Evolutionary conservation across 2,888 invertebrate genomes (phyloP).

Genomic region (Dynastes maya): DNA sequence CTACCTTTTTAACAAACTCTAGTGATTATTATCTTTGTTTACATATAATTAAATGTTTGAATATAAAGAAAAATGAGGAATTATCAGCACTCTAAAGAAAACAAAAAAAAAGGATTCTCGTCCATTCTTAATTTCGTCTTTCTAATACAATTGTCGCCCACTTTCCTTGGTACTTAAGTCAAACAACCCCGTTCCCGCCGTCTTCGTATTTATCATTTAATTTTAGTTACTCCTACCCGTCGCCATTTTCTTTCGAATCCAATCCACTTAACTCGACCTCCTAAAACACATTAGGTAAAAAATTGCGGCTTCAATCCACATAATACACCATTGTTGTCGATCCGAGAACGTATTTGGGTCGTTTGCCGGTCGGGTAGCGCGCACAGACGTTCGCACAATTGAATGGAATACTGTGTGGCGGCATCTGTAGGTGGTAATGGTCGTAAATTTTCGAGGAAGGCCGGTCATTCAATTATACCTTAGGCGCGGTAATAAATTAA

Average conservation of each 20-base stretch:
- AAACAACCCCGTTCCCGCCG: not conserved
- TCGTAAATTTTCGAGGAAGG: slow-evolving; percentile 43
- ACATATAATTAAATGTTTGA: no score
- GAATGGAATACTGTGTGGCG: slow-evolving; percentile 23
- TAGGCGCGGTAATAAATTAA: slow-evolving; percentile 45
- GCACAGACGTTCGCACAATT: slow-evolving; percentile 27
- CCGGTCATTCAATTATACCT: slow-evolving; percentile 48
- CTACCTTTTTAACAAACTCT: no score
- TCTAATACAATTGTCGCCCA: not conserved
- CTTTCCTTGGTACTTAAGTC: not conserved
- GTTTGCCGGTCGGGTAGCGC: slow-evolving; percentile 11
- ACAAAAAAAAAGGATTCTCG: no score
- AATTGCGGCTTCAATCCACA: slow-evolving; percentile 33
- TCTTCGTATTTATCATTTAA: not conserved
- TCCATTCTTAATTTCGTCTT: not conserved
- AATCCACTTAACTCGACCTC: slow-evolving; percentile 7
- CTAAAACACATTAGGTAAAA: slow-evolving; percentile 25
- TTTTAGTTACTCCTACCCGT: slow-evolving; percentile 3
- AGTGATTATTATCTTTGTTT: no score
- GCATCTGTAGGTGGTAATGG: slow-evolving; percentile 42
- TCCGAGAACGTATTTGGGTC: slow-evolving; percentile 13
- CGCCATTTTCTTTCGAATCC: slow-evolving; percentile 7
- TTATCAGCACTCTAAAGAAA: no score
- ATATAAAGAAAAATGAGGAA: no score
- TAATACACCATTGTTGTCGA: slow-evolving; percentile 26